Percentiles rank a stretch among this genome's conserved stretches.
Evolutionary conservation across 53 echinoderm and acorn worm genomes (phyloP).

Genomic region (Echinometra lucunter): DNA sequence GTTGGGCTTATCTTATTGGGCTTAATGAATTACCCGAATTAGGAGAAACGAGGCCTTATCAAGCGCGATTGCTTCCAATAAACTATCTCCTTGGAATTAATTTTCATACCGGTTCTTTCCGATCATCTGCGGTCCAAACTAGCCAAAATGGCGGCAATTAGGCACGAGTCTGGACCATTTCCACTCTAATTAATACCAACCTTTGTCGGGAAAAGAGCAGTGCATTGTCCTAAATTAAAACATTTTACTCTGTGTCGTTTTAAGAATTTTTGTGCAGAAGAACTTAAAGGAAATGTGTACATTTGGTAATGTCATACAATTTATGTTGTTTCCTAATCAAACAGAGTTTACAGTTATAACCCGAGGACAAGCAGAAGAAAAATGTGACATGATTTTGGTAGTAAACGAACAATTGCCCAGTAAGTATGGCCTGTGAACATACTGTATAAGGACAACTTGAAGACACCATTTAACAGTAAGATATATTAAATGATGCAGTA

Average conservation of each 20-base stretch:
- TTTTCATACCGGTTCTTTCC: constrained; percentile 24
- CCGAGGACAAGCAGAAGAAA: not conserved
- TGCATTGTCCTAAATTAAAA: not conserved
- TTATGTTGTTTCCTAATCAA: not conserved
- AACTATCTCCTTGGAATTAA: constrained; percentile 33
- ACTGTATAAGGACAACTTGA: too few species aligned
- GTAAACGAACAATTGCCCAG: not conserved
- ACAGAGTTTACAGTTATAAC: not conserved
- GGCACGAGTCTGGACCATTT: not conserved
- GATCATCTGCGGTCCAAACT: not conserved
- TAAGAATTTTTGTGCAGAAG: not conserved
- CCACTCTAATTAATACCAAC: not conserved
- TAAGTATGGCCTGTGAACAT: too few species aligned
- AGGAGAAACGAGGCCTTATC: constrained; percentile 14
- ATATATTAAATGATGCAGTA: too few species aligned
- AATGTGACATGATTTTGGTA: not conserved
- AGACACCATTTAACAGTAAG: too few species aligned
- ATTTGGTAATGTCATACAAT: not conserved
- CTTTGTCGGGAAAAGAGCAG: constrained; percentile 47
- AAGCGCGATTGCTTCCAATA: not conserved
- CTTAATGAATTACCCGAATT: constrained; percentile 42
- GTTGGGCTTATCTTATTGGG: not conserved
- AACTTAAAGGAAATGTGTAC: not conserved
- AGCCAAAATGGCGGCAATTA: constrained; percentile 60
- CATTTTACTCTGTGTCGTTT: not conserved